Conservation (phyloP, 2,113 vertebrate genomes). For the Periophthalmus modestus region DNA sequence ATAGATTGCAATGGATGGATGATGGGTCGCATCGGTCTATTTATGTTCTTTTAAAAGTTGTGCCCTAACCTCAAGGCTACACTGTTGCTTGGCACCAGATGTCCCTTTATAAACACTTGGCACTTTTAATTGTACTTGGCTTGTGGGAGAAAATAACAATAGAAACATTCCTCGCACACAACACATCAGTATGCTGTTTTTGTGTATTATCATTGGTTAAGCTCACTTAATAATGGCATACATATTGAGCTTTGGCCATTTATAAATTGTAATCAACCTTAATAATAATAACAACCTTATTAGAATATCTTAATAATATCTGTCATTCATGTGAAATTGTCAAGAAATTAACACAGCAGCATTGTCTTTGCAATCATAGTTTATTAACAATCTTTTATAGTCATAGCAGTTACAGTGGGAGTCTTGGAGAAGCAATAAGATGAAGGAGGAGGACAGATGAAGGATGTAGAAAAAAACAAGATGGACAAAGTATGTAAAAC, state of each 20-base stretch:
- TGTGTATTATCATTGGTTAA: not conserved
- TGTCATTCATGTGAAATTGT: constrained; percentile 3
- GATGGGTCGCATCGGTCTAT: constrained; percentile 38
- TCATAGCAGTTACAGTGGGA: no score
- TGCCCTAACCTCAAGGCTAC: constrained; percentile 9
- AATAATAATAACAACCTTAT: no score
- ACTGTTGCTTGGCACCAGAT: constrained; percentile 16
- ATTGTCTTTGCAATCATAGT: not conserved
- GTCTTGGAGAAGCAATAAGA: constrained; percentile 8
- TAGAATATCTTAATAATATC: constrained; percentile 17
- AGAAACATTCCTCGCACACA: not conserved
- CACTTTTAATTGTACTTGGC: not conserved
- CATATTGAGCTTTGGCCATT: not conserved
- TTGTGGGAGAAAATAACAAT: constrained; percentile 9
- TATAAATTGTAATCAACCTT: not conserved
- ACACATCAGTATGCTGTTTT: constrained; percentile 3
- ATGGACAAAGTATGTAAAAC: constrained; percentile 43
- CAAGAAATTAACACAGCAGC: not conserved
- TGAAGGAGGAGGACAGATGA: constrained; percentile 18
- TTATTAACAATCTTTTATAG: not conserved
- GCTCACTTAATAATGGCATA: constrained; percentile 9
- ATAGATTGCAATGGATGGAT: constrained; percentile 21
- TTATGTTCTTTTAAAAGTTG: constrained; percentile 16
- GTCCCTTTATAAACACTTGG: constrained; percentile 5
- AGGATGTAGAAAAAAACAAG: constrained; percentile 40